A percentile compares a stretch with the other conserved stretches of the same genome.
phyloP scores from a whole-genome alignment of 1,140 invertebrate species.

The Cardiocondyla obscurior region DNA sequence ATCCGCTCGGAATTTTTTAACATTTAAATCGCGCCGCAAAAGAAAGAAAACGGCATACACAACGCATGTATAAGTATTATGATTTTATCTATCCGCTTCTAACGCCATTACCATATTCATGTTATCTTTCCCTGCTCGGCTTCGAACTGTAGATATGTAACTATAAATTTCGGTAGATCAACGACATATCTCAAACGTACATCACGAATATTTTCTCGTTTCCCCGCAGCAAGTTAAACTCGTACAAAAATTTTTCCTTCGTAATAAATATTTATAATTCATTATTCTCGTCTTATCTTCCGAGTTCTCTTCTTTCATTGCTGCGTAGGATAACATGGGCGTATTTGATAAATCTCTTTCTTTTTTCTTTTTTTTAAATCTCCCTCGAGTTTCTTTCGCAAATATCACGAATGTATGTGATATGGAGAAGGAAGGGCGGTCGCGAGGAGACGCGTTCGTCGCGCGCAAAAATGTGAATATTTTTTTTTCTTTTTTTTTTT shows the following conservation, averaged over 20 bases:
- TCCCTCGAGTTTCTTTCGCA: background rate
- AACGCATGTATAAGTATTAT: constrained; percentile 19
- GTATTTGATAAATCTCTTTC: background rate
- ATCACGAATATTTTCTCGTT: background rate
- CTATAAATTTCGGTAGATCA: constrained; percentile 14
- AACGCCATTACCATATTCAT: constrained; percentile 48
- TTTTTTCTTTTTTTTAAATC: background rate
- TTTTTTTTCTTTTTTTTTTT: too few species aligned
- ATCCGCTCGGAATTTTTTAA: constrained; percentile 45
- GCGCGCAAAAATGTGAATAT: constrained; percentile 34
- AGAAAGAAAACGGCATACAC: background rate
- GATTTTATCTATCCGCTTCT: constrained; percentile 30
- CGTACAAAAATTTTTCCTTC: background rate
- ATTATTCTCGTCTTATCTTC: background rate
- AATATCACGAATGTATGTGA: background rate
- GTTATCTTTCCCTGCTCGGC: background rate
- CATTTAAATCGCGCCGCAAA: constrained; percentile 32
- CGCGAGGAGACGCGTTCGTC: background rate
- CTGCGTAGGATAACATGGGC: too few species aligned
- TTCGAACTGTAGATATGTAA: background rate
- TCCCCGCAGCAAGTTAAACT: background rate
- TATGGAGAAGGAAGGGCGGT: background rate
- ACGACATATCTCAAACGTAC: background rate
- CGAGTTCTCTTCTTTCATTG: background rate
- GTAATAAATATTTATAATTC: background rate